Percentiles rank a stretch among this genome's conserved stretches.
Evolutionary conservation across 2,888 invertebrate genomes (phyloP).

Genomic region (Aporophyla nigra): DNA sequence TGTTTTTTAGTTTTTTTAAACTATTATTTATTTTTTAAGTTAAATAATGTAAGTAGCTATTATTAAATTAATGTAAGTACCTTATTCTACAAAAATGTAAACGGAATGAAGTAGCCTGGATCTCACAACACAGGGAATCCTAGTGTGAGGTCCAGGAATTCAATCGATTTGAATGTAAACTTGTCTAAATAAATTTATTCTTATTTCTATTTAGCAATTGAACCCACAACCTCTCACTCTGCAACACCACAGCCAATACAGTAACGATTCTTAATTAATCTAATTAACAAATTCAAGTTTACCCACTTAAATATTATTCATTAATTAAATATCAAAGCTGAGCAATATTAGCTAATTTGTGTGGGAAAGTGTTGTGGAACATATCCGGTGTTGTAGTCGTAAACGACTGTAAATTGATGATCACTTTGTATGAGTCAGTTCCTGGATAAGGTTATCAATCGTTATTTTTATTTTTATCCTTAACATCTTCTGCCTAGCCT

Average conservation of each 20-base stretch:
- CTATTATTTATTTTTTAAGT: no score
- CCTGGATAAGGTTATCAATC: conserved; percentile 25
- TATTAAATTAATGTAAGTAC: no score
- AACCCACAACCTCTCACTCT: neutral
- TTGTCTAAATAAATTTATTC: no score
- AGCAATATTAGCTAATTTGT: conserved; percentile 23
- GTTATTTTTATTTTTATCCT: neutral
- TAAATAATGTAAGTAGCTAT: no score
- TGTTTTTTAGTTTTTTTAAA: no score
- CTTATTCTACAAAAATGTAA: no score
- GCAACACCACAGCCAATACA: neutral
- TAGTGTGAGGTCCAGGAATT: no score
- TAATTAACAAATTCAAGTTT: conserved; percentile 40
- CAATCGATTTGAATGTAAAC: no score
- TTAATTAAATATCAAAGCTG: conserved; percentile 44
- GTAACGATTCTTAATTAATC: conserved; percentile 38
- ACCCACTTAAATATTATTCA: conserved; percentile 31
- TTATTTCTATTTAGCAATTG: conserved; percentile 1
- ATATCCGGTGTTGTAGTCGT: conserved; percentile 49
- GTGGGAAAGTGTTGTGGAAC: conserved; percentile 44
- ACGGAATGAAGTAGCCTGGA: no score
- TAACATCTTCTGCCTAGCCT: no score
- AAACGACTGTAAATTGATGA: conserved; percentile 26
- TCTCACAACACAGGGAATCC: no score
- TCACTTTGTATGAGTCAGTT: conserved; percentile 17